phyloP scores from a whole-genome alignment of 2,888 invertebrate genomes.

The Enoplolaimus lenunculus region DNA sequence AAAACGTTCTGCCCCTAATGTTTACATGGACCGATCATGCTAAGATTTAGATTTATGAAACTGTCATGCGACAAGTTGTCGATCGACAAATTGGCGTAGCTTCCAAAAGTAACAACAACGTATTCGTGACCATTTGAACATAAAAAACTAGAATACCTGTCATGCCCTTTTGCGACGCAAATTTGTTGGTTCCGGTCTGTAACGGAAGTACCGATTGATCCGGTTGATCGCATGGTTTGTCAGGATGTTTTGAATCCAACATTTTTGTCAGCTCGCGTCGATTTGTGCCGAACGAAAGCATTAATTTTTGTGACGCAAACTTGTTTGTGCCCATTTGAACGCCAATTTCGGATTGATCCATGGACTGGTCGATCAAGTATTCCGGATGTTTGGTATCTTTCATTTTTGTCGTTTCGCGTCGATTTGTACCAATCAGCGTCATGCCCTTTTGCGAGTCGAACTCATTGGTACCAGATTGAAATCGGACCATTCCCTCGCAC shows the following conservation, averaged over 20 bases:
- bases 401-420: slow-evolving; percentile 40
- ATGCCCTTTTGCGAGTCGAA: slow-evolving; percentile 32
- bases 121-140: no score
- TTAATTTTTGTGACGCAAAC: slow-evolving; percentile 38
- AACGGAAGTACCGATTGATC: slow-evolving; percentile 39
- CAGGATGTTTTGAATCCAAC: slow-evolving; percentile 39
- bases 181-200: slow-evolving; percentile 39
- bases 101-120: no score
- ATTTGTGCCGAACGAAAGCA: slow-evolving; percentile 39
- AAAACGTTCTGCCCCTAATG: no score
- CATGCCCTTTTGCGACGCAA: slow-evolving; percentile 39
- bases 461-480: slow-evolving; percentile 38
- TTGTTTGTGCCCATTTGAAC: slow-evolving; percentile 39
- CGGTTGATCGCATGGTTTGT: slow-evolving; percentile 36
- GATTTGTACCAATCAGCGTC: slow-evolving; percentile 38
- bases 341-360: slow-evolving; percentile 38
- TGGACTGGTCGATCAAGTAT: slow-evolving; percentile 35
- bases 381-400: slow-evolving; percentile 40
- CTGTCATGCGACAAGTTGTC: no score
- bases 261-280: slow-evolving; percentile 37
- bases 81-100: no score
- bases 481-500: slow-evolving; percentile 34
- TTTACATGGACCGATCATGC: no score
- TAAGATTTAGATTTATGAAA: no score
- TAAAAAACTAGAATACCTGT: no score